Percentiles rank a stretch among this genome's conserved stretches.
Conservation (phyloP, 2,888 invertebrate species). For the Micoletzkya japonica region DNA sequence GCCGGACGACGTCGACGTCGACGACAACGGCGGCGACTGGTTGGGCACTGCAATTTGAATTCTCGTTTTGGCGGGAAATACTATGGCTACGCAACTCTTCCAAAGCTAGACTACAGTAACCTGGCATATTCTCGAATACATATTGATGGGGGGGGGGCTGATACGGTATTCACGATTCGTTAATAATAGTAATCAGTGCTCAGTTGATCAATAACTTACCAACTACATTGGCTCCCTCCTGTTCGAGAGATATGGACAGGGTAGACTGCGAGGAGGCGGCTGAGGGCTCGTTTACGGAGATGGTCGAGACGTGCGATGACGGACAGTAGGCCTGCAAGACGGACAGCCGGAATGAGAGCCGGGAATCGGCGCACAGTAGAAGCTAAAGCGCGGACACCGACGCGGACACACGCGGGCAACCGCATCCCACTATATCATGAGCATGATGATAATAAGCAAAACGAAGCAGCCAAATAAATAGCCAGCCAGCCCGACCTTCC, state of each 20-base stretch:
- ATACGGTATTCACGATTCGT: no score
- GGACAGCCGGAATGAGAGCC: slow-evolving; percentile 11
- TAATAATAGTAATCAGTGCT: no score
- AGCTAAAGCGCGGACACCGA: background rate
- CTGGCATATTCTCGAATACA: no score
- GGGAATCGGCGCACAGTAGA: background rate
- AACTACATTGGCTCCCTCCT: slow-evolving; percentile 4
- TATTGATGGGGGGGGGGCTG: no score
- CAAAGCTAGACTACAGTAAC: no score
- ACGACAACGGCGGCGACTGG: slow-evolving; percentile 18
- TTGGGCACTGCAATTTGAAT: background rate
- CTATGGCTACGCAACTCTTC: no score
- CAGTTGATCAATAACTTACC: background rate
- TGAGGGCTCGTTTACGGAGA: slow-evolving; percentile 34
- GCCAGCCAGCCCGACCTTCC: no score
- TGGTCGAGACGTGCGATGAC: slow-evolving; percentile 36
- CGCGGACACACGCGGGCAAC: slow-evolving; percentile 9
- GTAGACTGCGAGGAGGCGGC: slow-evolving; percentile 22
- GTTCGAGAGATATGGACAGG: slow-evolving; percentile 20
- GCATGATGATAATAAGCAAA: no score
- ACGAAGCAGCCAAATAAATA: no score
- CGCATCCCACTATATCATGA: slow-evolving; percentile 18
- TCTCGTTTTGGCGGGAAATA: no score
- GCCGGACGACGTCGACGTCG: slow-evolving; percentile 19
- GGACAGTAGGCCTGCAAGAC: slow-evolving; percentile 27